Evolutionary conservation across 1,140 invertebrate genomes (phyloP).

Genomic region (Orchesella cincta): DNA sequence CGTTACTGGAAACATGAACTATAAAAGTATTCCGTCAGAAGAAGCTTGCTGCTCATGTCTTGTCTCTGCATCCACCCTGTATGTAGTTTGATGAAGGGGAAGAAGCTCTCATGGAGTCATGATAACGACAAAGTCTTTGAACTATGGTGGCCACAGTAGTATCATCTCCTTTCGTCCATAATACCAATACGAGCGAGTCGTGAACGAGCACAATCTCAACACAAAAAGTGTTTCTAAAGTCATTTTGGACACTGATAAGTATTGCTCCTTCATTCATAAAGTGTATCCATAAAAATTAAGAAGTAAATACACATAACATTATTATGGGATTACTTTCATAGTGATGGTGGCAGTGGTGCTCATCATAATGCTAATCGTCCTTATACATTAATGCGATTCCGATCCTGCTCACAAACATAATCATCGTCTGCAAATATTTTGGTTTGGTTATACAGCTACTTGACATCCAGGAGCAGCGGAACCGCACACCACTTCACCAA

Average conservation of each 20-base stretch:
- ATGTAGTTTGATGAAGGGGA: too few relatives aligned
- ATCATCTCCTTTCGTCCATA: slow-evolving; percentile 5
- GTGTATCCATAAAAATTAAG: too few relatives aligned
- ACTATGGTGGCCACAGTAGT: background rate
- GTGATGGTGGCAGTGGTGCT: too few relatives aligned
- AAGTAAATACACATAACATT: too few relatives aligned
- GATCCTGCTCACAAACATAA: background rate
- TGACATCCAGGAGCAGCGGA: background rate
- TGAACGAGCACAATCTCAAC: slow-evolving; percentile 20
- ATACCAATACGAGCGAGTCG: too few relatives aligned
- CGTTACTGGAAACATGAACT: too few relatives aligned
- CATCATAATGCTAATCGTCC: background rate
- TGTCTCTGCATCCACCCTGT: too few relatives aligned
- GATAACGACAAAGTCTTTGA: slow-evolving; percentile 19
- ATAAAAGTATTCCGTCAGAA: too few relatives aligned
- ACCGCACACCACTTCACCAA: background rate
- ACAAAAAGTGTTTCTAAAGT: slow-evolving; percentile 14
- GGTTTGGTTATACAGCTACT: background rate
- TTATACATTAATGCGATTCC: background rate
- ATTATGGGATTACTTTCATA: too few relatives aligned
- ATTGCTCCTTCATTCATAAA: background rate
- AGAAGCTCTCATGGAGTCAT: too few relatives aligned
- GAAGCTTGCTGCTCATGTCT: too few relatives aligned
- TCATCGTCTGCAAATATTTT: slow-evolving; percentile 29
- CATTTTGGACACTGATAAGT: slow-evolving; percentile 26